phyloP scores from a whole-genome alignment of 1,140 invertebrate species.

The Meloidogyne floridensis region DNA sequence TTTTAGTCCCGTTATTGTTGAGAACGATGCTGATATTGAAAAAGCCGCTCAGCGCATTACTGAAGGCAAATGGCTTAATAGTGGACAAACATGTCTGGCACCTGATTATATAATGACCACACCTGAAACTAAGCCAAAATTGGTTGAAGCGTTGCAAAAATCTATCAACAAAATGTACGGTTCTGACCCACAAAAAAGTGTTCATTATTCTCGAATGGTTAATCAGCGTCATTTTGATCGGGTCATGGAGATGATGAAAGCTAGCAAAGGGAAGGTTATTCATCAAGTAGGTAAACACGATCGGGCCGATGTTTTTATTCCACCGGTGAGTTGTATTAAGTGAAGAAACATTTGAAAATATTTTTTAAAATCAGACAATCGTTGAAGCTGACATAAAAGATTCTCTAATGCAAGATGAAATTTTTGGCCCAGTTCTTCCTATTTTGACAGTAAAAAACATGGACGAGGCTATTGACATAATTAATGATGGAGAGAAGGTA shows the following conservation, averaged over 20 bases:
- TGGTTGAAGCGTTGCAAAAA: constrained; percentile 65
- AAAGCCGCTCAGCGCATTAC: constrained; percentile 74
- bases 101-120: constrained; percentile 93
- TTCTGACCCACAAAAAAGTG: constrained; percentile 77
- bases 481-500: constrained; percentile 46
- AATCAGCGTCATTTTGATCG: constrained; percentile 77
- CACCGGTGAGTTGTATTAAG: constrained; percentile 39
- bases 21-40: constrained; percentile 64
- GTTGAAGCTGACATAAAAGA: constrained; percentile 57
- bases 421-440: constrained; percentile 51
- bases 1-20: constrained; percentile 62
- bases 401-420: constrained; percentile 59
- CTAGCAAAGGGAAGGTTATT: constrained; percentile 42
- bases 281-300: constrained; percentile 55
- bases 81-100: constrained; percentile 94
- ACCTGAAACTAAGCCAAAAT: constrained; percentile 67
- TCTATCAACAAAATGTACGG: constrained; percentile 84
- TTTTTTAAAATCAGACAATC: constrained; percentile 31
- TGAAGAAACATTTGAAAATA: too few species aligned
- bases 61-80: constrained; percentile 92
- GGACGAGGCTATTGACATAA: constrained; percentile 48
- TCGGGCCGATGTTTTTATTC: constrained; percentile 50
- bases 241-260: constrained; percentile 45
- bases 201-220: constrained; percentile 83
- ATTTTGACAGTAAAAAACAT: constrained; percentile 40